These are phyloP conservation scores for Rhinichthys klamathensis DNA, from an alignment of 2,113 vertebrate species.

Conservation along the genomic window DNA sequence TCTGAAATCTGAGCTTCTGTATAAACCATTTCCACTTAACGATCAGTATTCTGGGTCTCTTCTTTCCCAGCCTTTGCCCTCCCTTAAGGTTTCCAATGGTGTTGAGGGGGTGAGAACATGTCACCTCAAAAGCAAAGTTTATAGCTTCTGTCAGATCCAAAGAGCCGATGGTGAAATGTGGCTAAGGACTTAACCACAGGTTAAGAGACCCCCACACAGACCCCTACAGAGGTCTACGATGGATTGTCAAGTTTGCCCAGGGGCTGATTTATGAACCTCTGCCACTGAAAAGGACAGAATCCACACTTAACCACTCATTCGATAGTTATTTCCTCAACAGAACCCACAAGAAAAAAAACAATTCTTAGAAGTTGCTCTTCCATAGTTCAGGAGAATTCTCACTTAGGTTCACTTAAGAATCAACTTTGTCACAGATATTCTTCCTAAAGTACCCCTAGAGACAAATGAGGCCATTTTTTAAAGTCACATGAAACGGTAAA, in stretches of 20 bases:
- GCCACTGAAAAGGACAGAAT: conserved; percentile 32
- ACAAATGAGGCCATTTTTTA: not conserved
- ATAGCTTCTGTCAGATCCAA: conserved; percentile 47
- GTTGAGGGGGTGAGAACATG: conserved; percentile 32
- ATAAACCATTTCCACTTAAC: conserved; percentile 24
- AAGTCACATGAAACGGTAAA: not conserved
- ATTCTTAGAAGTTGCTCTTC: not conserved
- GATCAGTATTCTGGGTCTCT: not conserved
- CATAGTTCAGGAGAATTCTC: not conserved
- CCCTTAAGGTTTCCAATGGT: conserved; percentile 15
- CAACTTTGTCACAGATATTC: not conserved
- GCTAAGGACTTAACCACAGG: conserved; percentile 50
- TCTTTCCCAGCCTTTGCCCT: conserved; percentile 27
- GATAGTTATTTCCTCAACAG: not conserved
- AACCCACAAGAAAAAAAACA: not conserved
- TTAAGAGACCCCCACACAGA: conserved; percentile 39
- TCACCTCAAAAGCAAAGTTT: conserved; percentile 30
- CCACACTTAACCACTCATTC: conserved; percentile 17
- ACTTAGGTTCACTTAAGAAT: not conserved
- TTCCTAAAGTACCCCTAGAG: not conserved
- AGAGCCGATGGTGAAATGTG: conserved; percentile 25
- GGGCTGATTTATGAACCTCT: conserved; percentile 39
- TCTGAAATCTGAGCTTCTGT: conserved; percentile 24
- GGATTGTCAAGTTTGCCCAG: conserved; percentile 33
- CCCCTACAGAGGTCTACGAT: conserved; percentile 26